A percentile compares a stretch with the other conserved stretches of the same genome.
These are phyloP conservation scores for Electrona antarctica DNA, from an alignment of 2,113 vertebrate genomes.

Conservation along the genomic window DNA sequence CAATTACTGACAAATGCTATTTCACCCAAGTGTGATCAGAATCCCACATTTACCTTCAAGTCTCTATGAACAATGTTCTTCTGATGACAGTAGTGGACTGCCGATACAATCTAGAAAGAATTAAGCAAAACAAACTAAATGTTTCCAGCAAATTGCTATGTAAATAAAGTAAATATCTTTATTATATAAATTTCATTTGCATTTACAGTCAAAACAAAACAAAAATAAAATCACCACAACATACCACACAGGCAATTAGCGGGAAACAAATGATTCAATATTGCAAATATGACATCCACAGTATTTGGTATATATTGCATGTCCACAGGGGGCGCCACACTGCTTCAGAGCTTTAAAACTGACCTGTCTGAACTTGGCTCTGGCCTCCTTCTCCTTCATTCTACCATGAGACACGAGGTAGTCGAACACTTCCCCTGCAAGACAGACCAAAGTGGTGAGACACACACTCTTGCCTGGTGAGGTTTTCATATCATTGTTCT, in stretches of 20 bases:
- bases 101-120: constrained; percentile 82
- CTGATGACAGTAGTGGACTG: constrained; percentile 88
- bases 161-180: too few species aligned
- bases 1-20: too few species aligned
- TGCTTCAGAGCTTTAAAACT: not conserved
- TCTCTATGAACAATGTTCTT: constrained; percentile 92
- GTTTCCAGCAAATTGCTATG: too few species aligned
- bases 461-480: not conserved
- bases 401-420: constrained; percentile 91
- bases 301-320: too few species aligned
- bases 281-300: too few species aligned
- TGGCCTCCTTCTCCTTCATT: constrained; percentile 93
- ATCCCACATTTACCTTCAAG: constrained; percentile 80
- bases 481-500: too few species aligned
- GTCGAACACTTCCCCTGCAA: constrained; percentile 84
- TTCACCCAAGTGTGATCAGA: not conserved
- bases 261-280: not conserved
- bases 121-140: too few species aligned
- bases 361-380: constrained; percentile 80
- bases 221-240: not conserved
- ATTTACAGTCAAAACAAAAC: not conserved
- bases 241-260: constrained; percentile 8
- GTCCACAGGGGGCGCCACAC: not conserved
- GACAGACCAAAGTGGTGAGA: not conserved
- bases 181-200: too few species aligned